These are phyloP conservation scores for Desmodus rotundus DNA, from an alignment of 2,113 vertebrate species.

Conservation along the genomic window DNA sequence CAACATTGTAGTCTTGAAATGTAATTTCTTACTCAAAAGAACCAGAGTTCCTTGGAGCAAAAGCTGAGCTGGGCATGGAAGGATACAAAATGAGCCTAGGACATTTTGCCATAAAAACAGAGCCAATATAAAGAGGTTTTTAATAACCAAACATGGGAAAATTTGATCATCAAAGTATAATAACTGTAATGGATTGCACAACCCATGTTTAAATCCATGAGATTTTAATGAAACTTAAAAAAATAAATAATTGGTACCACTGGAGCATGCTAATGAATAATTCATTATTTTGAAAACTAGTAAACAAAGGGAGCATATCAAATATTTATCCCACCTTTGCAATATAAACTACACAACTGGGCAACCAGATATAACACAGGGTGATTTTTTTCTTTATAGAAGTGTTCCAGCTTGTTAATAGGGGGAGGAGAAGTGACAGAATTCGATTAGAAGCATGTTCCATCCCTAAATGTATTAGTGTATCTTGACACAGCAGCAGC, in stretches of 20 bases:
- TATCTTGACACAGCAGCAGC: accelerated
- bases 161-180: neutral
- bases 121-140: neutral
- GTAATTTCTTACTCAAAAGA: neutral
- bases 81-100: accelerated
- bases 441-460: accelerated
- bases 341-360: neutral
- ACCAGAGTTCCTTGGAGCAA: neutral
- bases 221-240: neutral
- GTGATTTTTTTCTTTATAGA: neutral
- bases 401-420: neutral
- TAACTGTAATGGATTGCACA: neutral
- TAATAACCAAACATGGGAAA: neutral
- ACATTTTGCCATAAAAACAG: accelerated
- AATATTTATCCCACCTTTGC: neutral
- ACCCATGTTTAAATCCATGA: neutral
- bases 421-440: neutral
- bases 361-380: neutral
- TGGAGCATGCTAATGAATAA: neutral
- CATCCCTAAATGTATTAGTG: accelerated
- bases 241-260: neutral
- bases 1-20: accelerated
- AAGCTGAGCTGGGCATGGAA: neutral
- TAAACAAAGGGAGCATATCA: neutral
- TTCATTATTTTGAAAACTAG: neutral